These are phyloP conservation scores for Corythaixoides concolor DNA, from an alignment of 2,113 vertebrate genomes.

Conservation along the genomic window DNA sequence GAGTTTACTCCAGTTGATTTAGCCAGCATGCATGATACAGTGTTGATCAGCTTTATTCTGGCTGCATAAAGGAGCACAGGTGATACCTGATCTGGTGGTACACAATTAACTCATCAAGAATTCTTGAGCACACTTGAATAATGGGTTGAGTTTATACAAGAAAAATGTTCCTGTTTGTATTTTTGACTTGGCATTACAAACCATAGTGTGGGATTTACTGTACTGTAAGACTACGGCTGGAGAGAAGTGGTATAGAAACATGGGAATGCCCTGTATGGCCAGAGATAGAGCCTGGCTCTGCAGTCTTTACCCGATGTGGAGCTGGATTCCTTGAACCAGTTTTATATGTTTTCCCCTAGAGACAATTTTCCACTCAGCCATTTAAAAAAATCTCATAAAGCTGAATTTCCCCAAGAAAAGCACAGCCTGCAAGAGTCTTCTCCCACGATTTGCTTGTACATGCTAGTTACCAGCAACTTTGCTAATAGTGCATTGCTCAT, in stretches of 20 bases:
- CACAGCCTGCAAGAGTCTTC: neutral
- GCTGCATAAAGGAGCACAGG: neutral
- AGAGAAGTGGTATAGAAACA: neutral
- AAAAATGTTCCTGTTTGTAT: neutral
- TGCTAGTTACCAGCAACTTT: slow-evolving; percentile 10
- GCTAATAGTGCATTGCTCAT: slow-evolving; percentile 55
- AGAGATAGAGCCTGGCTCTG: neutral
- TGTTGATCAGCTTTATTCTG: rapidly evolving
- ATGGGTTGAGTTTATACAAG: neutral
- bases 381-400: neutral
- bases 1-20: neutral
- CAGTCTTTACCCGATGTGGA: rapidly evolving
- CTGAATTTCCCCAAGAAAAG: neutral
- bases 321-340: neutral
- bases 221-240: neutral
- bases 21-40: neutral
- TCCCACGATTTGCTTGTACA: neutral
- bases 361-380: neutral
- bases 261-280: neutral
- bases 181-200: neutral
- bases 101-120: neutral
- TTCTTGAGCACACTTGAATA: neutral
- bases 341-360: neutral
- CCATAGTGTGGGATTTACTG: neutral
- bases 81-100: rapidly evolving